A percentile compares a stretch with the other conserved stretches of the same genome.
Conservation (phyloP, 2,888 invertebrate species). For the Hydroisotoma schaefferi region DNA sequence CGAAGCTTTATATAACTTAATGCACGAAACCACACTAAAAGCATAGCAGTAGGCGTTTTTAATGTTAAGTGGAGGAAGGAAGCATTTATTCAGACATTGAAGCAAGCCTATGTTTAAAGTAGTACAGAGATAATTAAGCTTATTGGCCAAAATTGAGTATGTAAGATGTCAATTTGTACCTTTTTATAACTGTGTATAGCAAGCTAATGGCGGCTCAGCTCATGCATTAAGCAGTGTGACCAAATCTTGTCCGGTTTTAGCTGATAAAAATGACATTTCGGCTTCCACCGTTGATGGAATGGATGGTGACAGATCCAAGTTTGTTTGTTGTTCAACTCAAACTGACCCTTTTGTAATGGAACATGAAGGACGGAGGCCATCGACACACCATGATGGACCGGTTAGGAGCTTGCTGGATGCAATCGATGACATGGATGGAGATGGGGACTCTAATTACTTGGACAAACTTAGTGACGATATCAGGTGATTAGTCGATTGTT, state of each 20-base stretch:
- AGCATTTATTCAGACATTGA: too few species aligned
- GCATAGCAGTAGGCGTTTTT: too few species aligned
- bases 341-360: constrained; percentile 41
- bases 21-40: too few species aligned
- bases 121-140: too few species aligned
- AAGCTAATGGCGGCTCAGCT: constrained; percentile 23
- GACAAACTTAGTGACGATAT: constrained; percentile 45
- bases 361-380: neutral
- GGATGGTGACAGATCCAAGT: constrained; percentile 7
- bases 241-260: constrained; percentile 40
- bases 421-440: constrained; percentile 17
- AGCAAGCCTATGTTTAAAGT: too few species aligned
- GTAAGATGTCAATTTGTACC: too few species aligned
- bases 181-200: too few species aligned
- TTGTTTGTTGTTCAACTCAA: constrained; percentile 36
- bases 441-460: constrained; percentile 12
- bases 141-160: too few species aligned
- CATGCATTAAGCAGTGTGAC: constrained; percentile 34
- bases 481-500: too few species aligned
- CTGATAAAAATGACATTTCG: constrained; percentile 17
- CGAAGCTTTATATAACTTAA: too few species aligned
- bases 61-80: too few species aligned
- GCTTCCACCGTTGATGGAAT: constrained; percentile 1
- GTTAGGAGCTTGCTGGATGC: constrained; percentile 16
- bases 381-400: constrained; percentile 4